Conservation (phyloP, 2,797 vertebrate genomes). For the Mus caroli region DNA sequence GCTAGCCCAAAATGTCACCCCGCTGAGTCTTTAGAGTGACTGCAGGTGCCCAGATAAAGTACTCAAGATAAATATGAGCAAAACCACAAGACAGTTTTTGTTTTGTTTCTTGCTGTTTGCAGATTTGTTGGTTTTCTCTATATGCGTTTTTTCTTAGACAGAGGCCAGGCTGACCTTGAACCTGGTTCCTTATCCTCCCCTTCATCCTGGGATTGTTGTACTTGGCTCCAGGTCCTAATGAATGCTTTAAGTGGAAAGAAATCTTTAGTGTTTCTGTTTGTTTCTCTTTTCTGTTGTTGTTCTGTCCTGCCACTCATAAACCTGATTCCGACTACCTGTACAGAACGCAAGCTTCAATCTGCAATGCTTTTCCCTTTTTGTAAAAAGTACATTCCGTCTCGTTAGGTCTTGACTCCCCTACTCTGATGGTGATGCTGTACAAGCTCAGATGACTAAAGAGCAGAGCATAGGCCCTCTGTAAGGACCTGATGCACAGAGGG, state of each 20-base stretch:
- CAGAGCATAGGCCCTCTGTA: background rate
- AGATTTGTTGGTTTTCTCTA: background rate
- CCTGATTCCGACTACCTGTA: background rate
- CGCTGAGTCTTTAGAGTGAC: background rate
- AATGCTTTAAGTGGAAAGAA: background rate
- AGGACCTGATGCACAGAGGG: background rate
- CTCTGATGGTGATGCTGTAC: background rate
- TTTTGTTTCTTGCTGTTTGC: no score
- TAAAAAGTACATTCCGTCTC: background rate
- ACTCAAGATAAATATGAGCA: background rate
- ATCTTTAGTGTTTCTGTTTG: background rate
- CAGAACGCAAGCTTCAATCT: background rate
- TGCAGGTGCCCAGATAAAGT: background rate
- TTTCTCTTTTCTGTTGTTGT: background rate
- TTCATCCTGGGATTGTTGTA: background rate
- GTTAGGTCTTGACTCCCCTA: background rate
- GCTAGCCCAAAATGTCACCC: background rate
- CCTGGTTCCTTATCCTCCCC: background rate
- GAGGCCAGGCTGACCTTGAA: background rate
- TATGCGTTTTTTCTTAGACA: background rate
- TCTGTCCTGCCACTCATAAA: constrained; percentile 1
- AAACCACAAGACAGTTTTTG: background rate
- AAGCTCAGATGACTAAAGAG: background rate
- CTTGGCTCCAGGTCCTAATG: background rate
- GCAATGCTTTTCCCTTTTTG: background rate